phyloP scores from a whole-genome alignment of 2,888 invertebrate genomes.

The Tenthredo amoena region DNA sequence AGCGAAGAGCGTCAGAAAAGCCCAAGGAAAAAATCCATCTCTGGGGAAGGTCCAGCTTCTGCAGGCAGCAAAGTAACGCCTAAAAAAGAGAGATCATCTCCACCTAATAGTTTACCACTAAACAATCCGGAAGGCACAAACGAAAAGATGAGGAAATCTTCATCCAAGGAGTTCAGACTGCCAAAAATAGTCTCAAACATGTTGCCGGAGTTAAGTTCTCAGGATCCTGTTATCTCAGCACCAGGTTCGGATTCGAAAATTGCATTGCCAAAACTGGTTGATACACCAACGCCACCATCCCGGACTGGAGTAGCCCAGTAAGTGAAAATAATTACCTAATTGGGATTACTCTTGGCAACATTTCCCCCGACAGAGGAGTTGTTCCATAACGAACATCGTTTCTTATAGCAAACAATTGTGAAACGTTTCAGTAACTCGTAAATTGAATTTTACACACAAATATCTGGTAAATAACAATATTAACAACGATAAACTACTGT shows the following conservation, averaged over 20 bases:
- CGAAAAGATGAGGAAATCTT: conserved; percentile 59
- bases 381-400: not conserved
- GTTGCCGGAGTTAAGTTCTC: conserved; percentile 41
- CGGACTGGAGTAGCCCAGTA: conserved; percentile 57
- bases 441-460: not conserved
- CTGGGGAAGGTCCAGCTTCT: not conserved
- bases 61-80: conserved; percentile 31
- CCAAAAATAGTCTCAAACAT: conserved; percentile 64
- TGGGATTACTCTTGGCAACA: not conserved
- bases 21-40: conserved; percentile 26
- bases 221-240: conserved; percentile 37
- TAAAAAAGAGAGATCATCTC: conserved; percentile 45
- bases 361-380: not conserved
- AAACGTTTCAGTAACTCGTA: not conserved
- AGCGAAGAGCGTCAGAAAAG: conserved; percentile 35
- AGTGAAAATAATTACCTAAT: conserved; percentile 1
- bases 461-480: not conserved
- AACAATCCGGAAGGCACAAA: conserved; percentile 59
- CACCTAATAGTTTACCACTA: conserved; percentile 59
- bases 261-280: conserved; percentile 67
- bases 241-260: conserved; percentile 57
- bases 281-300: conserved; percentile 60
- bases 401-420: not conserved
- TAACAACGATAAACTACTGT: not conserved
- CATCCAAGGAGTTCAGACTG: conserved; percentile 65